Conservation (phyloP, 1,140 invertebrate genomes). For the Physella acuta region DNA sequence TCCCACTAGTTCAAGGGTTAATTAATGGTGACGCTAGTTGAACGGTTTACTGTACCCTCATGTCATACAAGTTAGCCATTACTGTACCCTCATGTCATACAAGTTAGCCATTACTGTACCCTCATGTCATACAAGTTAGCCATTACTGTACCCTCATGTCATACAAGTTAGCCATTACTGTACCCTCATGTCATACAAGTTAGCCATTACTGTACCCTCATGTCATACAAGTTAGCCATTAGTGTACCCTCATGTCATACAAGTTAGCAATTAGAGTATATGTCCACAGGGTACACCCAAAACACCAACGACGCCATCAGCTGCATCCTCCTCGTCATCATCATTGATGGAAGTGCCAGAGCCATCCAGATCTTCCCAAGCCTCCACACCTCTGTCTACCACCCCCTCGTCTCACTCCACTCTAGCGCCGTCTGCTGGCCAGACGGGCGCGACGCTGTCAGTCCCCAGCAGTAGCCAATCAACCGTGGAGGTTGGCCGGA, state of each 20-base stretch:
- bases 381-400: background rate
- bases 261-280: background rate
- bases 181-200: background rate
- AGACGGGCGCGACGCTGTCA: background rate
- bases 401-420: background rate
- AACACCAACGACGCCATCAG: conserved; percentile 24
- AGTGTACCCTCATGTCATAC: background rate
- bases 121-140: background rate
- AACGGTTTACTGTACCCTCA: too few relatives aligned
- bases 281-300: conserved; percentile 18
- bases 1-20: too few relatives aligned
- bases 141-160: background rate
- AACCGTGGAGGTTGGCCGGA: background rate
- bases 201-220: background rate
- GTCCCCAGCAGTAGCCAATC: background rate
- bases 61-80: too few relatives aligned
- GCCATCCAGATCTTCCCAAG: background rate
- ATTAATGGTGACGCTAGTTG: too few relatives aligned
- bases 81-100: too few relatives aligned
- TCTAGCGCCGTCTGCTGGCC: background rate
- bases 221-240: background rate
- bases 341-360: conserved; percentile 5
- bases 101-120: too few relatives aligned
- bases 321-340: conserved; percentile 17
- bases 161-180: background rate